Conservation (phyloP, 2,888 invertebrate genomes). For the Dicyrtoma fusca region DNA sequence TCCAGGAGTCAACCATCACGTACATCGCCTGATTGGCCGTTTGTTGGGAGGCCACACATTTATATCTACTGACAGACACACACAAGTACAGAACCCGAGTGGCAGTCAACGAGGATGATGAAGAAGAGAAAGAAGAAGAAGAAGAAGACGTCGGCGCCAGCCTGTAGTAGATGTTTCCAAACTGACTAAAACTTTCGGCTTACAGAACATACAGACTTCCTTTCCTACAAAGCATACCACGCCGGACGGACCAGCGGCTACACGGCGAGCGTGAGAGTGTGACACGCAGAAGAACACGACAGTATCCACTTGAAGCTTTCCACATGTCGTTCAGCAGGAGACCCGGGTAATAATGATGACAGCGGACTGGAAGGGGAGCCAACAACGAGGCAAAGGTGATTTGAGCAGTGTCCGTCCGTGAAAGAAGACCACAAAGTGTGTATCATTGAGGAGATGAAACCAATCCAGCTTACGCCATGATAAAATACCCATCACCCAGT, state of each 20-base stretch:
- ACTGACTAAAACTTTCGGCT: not conserved
- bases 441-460: too few relatives aligned
- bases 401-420: too few relatives aligned
- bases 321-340: too few relatives aligned
- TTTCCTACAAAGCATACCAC: not conserved
- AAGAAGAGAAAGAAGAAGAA: not conserved
- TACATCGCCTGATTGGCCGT: constrained; percentile 50
- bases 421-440: too few relatives aligned
- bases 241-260: not conserved
- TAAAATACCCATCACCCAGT: too few relatives aligned
- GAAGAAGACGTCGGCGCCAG: not conserved
- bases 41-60: not conserved
- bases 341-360: too few relatives aligned
- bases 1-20: constrained; percentile 53
- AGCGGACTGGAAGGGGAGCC: too few relatives aligned
- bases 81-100: not conserved
- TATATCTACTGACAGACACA: not conserved
- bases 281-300: too few relatives aligned
- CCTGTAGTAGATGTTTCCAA: not conserved
- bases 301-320: too few relatives aligned
- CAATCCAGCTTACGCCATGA: too few relatives aligned
- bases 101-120: not conserved
- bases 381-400: too few relatives aligned
- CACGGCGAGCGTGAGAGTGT: too few relatives aligned
- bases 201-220: not conserved